These are phyloP conservation scores for Sebastes trivittatus DNA, from an alignment of 2,797 vertebrate species.

Conservation along the genomic window DNA sequence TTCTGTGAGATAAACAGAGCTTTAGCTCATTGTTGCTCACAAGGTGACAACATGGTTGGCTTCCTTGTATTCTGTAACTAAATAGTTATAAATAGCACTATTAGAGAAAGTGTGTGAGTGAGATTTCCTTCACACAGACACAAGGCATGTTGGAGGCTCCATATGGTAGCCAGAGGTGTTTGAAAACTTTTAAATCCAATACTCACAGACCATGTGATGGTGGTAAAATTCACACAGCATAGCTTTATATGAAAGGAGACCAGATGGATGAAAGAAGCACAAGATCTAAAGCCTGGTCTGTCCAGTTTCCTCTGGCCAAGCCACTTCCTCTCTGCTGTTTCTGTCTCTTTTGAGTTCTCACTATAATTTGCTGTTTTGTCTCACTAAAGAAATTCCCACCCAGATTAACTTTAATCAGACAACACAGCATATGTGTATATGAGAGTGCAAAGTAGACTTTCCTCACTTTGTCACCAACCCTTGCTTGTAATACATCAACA, in stretches of 20 bases:
- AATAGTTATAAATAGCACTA: slow-evolving; percentile 24
- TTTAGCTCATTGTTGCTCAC: background rate
- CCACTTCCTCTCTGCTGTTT: background rate
- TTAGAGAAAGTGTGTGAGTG: background rate
- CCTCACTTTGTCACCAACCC: slow-evolving; percentile 23
- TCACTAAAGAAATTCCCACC: background rate
- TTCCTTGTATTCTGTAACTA: background rate
- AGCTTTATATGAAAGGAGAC: background rate
- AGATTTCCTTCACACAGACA: background rate
- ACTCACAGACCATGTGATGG: background rate
- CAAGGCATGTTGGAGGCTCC: background rate
- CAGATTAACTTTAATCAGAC: background rate
- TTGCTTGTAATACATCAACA: slow-evolving; percentile 53
- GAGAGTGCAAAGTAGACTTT: slow-evolving; percentile 1
- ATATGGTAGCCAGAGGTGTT: background rate
- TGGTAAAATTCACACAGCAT: background rate
- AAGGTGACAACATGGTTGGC: slow-evolving; percentile 26
- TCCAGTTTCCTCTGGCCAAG: background rate
- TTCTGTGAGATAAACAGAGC: background rate
- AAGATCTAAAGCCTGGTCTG: background rate
- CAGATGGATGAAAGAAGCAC: background rate
- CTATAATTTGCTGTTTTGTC: background rate
- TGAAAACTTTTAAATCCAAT: background rate
- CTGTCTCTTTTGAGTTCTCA: background rate
- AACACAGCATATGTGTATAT: background rate